Conservation (phyloP, 2,797 vertebrate genomes). For the Micropoecilia bifurca region DNA sequence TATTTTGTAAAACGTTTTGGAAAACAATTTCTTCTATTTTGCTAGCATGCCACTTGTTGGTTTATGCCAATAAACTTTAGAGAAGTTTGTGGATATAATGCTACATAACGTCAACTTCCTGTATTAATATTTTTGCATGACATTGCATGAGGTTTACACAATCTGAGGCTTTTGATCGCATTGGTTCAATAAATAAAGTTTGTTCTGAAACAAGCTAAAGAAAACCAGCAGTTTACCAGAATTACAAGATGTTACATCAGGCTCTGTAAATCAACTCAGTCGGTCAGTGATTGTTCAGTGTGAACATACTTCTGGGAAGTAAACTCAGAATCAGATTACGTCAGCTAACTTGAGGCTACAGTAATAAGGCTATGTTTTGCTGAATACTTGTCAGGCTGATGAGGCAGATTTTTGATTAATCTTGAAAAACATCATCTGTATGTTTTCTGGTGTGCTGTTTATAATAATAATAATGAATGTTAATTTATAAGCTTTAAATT, state of each 20-base stretch:
- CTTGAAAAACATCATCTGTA: neutral
- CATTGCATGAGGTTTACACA: neutral
- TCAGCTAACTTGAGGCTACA: neutral
- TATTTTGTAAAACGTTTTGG: neutral
- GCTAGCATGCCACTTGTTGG: neutral
- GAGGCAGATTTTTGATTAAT: neutral
- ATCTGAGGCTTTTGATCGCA: neutral
- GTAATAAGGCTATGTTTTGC: neutral
- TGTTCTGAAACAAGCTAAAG: neutral
- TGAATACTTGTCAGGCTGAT: neutral
- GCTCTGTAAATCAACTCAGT: slow-evolving; percentile 18
- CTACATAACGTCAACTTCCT: neutral
- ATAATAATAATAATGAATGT: neutral
- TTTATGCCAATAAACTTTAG: neutral
- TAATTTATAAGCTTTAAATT: neutral
- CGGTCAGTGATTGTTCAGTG: slow-evolving; percentile 10
- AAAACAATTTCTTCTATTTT: neutral
- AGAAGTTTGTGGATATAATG: neutral
- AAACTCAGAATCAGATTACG: slow-evolving; percentile 1
- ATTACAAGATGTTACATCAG: slow-evolving; percentile 29
- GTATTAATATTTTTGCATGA: neutral
- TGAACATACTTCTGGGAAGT: slow-evolving; percentile 22
- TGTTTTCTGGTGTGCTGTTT: neutral
- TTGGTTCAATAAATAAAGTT: neutral
- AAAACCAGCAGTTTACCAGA: neutral